Evolutionary conservation across 2,797 vertebrate species (phyloP), one percentile per base, ranked within the genome.

Genomic region (Mormyrus proboscirostris): DNA sequence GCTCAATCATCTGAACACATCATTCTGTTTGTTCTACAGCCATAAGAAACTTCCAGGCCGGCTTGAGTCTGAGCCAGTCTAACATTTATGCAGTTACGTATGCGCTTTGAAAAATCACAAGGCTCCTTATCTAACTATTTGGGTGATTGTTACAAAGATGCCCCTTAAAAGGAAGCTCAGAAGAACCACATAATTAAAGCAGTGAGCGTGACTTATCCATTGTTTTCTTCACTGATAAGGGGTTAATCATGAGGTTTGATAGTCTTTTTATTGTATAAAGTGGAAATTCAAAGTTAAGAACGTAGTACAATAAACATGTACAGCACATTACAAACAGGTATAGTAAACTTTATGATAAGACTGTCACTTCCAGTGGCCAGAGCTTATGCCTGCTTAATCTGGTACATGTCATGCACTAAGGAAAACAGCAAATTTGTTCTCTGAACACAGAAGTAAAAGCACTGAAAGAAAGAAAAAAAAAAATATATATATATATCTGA

Each of bases 261-360:
- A 88, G 50, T 22, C 53, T 73, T 50, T 90, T 90, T 88, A 88
- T 89, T 91, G 89, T 91, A 93, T 90, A 93, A 93, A 93, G 91
- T 91, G 90, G 90, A 90, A 91, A 91, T 88, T 91, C 89, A 90
- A 89, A 91, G 90, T 91, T 92, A 92, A 89, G 93, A 92, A 92
- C 59, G 86, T 57, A 88, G 89, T 91, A 87, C 91, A 91, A 91
- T 86, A 93, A 93, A 92, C 92, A 91, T 91, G 89, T 92, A 92
- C 91, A 93, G 86, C 90, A 91, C 90, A 92, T 90, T 88, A 89
- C 91, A 93, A 93, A 92, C 92, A 91, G 91, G 89, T 91, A 92
- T 91, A 92, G 88, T 91, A 91, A 90, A 92, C 89, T 49, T 92
- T 88, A 19, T 49, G 87, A 90, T 53, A 90, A 88, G 55, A 86